phyloP scores from a whole-genome alignment of 2,113 vertebrate species.

The Lepisosteus osseus region DNA sequence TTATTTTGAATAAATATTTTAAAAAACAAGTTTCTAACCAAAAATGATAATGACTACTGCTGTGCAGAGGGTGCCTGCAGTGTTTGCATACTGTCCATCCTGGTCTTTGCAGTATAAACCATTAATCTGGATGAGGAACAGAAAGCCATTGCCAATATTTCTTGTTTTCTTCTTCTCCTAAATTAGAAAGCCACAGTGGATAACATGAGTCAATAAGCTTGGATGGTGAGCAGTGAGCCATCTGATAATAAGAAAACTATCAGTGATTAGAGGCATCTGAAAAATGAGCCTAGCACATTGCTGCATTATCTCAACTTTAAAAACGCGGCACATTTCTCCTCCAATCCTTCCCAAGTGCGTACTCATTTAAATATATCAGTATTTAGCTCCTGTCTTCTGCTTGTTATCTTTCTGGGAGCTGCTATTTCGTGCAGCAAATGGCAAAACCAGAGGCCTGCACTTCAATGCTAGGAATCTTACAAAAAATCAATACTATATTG shows the following conservation, averaged over 20 bases:
- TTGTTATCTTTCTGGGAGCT: background rate
- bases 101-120: conserved; percentile 4
- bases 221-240: conserved; percentile 25
- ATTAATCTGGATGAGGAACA: conserved; percentile 18
- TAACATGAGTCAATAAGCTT: conserved; percentile 31
- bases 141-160: conserved; percentile 7
- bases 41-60: too few relatives aligned
- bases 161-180: conserved; percentile 17
- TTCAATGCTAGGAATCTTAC: conserved; percentile 6
- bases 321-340: conserved; percentile 35
- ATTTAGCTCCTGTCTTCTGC: background rate
- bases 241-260: conserved; percentile 29
- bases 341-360: background rate
- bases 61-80: too few relatives aligned
- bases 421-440: background rate
- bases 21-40: too few relatives aligned
- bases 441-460: conserved; percentile 7
- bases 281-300: conserved; percentile 26
- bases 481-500: background rate
- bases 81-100: background rate
- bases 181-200: conserved; percentile 21
- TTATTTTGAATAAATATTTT: too few relatives aligned
- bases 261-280: conserved; percentile 29
- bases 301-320: conserved; percentile 36
- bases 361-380: background rate